These are phyloP conservation scores for Paraplagusia blochii DNA, from an alignment of 2,113 vertebrate species.

Conservation along the genomic window DNA sequence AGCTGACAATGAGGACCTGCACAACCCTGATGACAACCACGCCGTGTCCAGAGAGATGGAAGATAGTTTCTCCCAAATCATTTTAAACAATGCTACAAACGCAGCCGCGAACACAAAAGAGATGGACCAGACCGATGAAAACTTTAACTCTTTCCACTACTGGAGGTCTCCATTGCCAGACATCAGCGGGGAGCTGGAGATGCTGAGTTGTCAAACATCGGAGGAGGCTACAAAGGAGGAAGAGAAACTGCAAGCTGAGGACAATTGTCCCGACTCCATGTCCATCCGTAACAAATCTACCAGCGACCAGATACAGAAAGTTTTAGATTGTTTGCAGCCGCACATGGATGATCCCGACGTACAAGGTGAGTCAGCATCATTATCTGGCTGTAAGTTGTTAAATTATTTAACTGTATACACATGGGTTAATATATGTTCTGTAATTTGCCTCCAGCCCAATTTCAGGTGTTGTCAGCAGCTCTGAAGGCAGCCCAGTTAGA, in stretches of 20 bases:
- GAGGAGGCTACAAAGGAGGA: conserved; percentile 24
- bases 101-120: conserved; percentile 54
- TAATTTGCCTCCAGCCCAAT: conserved; percentile 75
- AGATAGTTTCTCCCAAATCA: conserved; percentile 4
- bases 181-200: conserved; percentile 83
- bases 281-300: conserved; percentile 68
- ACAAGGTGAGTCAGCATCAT: conserved; percentile 73
- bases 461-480: conserved; percentile 84
- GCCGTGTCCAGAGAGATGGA: conserved; percentile 14
- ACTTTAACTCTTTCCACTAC: conserved; percentile 81
- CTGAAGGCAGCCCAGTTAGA: conserved; percentile 82
- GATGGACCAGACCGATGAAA: conserved; percentile 64
- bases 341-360: conserved; percentile 85
- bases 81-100: conserved; percentile 29
- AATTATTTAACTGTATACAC: neutral
- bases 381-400: neutral
- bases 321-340: conserved; percentile 83
- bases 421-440: conserved; percentile 10
- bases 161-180: conserved; percentile 88
- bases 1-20: conserved; percentile 54
- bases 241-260: conserved; percentile 44
- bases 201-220: conserved; percentile 69
- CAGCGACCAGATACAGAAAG: conserved; percentile 83
- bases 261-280: conserved; percentile 37
- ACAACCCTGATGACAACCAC: conserved; percentile 46